These are phyloP conservation scores for Leucoraja ocellata DNA, from an alignment of 2,797 vertebrate species.

Conservation along the genomic window DNA sequence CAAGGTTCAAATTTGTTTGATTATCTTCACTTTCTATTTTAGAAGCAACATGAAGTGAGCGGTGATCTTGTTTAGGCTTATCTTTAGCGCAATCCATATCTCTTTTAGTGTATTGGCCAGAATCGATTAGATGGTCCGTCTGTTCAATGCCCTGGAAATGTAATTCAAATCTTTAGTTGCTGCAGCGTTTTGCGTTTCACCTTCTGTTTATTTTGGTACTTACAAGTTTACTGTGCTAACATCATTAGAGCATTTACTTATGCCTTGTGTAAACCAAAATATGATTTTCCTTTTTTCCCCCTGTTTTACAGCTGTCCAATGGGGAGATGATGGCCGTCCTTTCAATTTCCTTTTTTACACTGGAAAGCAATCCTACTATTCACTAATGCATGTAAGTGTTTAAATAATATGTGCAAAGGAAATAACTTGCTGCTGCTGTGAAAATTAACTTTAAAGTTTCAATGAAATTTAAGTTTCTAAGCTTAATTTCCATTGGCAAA, in stretches of 20 bases:
- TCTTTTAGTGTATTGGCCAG: not conserved
- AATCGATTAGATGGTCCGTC: not conserved
- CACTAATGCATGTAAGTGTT: constrained; percentile 88
- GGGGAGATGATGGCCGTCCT: constrained; percentile 81
- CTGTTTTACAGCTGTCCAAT: constrained; percentile 68
- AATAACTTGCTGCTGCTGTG: not conserved
- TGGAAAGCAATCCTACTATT: constrained; percentile 84
- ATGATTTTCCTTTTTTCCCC: not conserved
- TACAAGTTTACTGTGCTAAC: constrained; percentile 5
- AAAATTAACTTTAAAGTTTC: not conserved
- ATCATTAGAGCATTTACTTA: not conserved
- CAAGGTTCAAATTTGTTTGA: not conserved
- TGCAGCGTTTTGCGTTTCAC: not conserved
- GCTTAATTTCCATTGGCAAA: not conserved
- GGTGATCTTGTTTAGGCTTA: not conserved
- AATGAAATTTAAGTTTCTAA: too few species aligned
- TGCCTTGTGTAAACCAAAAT: not conserved
- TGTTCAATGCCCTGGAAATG: not conserved
- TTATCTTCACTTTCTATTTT: not conserved
- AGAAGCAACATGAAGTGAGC: not conserved
- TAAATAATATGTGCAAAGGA: not conserved
- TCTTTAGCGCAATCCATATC: not conserved
- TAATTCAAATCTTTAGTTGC: not conserved
- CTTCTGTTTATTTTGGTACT: not conserved
- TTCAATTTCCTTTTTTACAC: constrained; percentile 96